phyloP scores from a whole-genome alignment of 2,113 vertebrate species.

The Hystrix cristata region DNA sequence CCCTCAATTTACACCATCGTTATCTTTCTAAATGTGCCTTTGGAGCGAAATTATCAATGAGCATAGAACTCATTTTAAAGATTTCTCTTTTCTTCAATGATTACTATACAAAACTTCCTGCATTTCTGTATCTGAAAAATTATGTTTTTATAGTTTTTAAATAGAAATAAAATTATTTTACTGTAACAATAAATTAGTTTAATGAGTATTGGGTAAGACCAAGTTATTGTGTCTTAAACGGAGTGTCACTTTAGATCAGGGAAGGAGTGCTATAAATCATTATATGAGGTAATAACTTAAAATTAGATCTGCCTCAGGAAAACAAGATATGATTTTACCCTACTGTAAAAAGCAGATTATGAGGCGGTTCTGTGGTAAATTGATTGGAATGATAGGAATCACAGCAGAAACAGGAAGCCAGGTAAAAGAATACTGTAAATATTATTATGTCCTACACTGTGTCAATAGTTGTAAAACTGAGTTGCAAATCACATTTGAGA shows the following conservation, averaged over 20 bases:
- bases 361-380: neutral
- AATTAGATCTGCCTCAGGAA: neutral
- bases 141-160: neutral
- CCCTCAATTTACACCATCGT: fast-evolving
- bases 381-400: neutral
- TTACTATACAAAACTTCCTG: neutral
- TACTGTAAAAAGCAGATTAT: slow-evolving; percentile 2
- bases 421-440: neutral
- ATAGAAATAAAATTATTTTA: neutral
- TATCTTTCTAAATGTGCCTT: neutral
- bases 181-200: slow-evolving; percentile 23
- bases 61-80: neutral
- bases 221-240: neutral
- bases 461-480: neutral
- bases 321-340: neutral
- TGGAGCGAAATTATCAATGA: neutral
- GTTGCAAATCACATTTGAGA: neutral
- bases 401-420: neutral
- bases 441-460: neutral
- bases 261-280: neutral
- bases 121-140: neutral
- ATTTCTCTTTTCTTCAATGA: neutral
- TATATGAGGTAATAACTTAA: neutral
- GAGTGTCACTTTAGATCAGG: slow-evolving; percentile 1
- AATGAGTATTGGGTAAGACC: neutral